Evolutionary conservation across 2,888 invertebrate genomes (phyloP), one percentile per base, ranked within the genome.

Genomic region (Pollenia angustigena): DNA sequence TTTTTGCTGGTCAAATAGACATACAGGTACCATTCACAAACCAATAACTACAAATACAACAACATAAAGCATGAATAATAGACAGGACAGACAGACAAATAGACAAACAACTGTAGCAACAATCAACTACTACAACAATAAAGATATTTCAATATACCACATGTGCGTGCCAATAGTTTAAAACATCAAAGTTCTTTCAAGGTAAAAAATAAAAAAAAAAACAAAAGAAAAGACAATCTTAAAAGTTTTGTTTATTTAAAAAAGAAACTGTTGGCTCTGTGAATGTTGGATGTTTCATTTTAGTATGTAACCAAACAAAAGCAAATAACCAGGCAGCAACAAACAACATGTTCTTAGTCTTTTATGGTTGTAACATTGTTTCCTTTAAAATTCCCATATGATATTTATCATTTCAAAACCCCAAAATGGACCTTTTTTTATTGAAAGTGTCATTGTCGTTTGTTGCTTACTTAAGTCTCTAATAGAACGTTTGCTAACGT

Each of bases 141-240:
- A 76, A 84, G 78, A 84, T 85, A 81, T 85, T 84, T 87, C 87
- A 85, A 87, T 88, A 85, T 81, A 74, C 75, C 87, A 83, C 86
- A 88, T 88, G 83, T 88, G 88, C 88, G 88, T 88, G 88, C 88
- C 84, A 88, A 88, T 88, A 86, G 85, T 78, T 85, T 64, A 64
- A 79, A 84, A 81, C 84, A 84, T 81, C 74, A 84, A 87, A 87
- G 81, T 83, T 68, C 71, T 72, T 11, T 4, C 32, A 75, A 62
- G 56, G 62, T 12, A 79, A 80, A 18, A 16, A 16, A 60, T 62
- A 44, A 68, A 40, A 66, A 71, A 50, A 10, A 14, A 50, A 48
- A 40, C 23, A 40, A 66, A 71, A 56, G n/a, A 14, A 50, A 48
- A 40, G 42, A 44, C 42, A 16, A 71, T 40, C 48, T 46, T 16